These are phyloP conservation scores for Alces alces DNA, from an alignment of 2,113 vertebrate species.

Conservation along the genomic window DNA sequence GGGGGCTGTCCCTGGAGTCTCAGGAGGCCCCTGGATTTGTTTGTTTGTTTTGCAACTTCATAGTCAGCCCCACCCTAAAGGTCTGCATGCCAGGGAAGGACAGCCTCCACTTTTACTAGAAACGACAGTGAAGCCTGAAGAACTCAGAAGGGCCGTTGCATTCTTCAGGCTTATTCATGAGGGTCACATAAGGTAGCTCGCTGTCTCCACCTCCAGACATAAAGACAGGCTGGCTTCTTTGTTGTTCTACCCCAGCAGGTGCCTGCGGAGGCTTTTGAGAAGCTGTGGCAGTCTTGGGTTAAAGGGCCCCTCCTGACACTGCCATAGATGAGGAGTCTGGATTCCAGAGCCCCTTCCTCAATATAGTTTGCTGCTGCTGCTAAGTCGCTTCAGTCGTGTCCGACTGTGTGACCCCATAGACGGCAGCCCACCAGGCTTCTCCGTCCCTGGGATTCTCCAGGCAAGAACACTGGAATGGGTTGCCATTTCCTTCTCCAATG, in stretches of 20 bases:
- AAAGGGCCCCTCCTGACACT: neutral
- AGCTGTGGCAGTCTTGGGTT: neutral
- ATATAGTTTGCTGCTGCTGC: neutral
- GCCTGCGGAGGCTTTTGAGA: neutral
- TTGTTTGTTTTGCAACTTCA: neutral
- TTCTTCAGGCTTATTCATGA: neutral
- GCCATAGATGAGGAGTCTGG: neutral
- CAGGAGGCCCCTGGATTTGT: neutral
- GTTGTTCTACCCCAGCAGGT: neutral
- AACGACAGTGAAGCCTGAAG: neutral
- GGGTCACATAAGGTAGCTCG: neutral
- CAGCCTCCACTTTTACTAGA: neutral
- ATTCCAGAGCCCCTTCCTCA: neutral
- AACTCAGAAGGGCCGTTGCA: neutral
- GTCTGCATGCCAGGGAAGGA: neutral
- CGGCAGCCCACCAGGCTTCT: rapidly evolving
- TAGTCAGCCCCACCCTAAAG: neutral
- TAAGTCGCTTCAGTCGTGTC: neutral
- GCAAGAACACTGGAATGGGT: neutral
- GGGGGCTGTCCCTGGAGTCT: neutral
- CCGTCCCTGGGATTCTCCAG: rapidly evolving
- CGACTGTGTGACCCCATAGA: rapidly evolving
- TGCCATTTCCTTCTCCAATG: neutral
- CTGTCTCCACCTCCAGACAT: neutral
- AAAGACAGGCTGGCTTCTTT: neutral